A percentile compares a stretch with the other conserved stretches of the same genome.
Evolutionary conservation across 2,113 vertebrate genomes (phyloP).

Genomic region (Kryptolebias marmoratus): DNA sequence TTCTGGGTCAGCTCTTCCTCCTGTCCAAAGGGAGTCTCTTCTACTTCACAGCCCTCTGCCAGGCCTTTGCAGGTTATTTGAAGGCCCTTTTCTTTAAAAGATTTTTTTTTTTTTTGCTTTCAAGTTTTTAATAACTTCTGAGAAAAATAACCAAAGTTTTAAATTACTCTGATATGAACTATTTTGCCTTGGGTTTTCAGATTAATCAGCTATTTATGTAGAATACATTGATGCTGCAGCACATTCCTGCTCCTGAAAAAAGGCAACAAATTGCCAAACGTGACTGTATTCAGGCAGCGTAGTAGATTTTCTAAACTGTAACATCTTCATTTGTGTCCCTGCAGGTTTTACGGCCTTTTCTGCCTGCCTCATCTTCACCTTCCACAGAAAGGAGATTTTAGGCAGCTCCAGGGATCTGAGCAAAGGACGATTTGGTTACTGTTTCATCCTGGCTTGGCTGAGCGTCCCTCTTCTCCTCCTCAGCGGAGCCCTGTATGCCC

Average conservation of each 20-base stretch:
- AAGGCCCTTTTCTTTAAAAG: neutral
- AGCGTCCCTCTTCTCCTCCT: constrained; percentile 85
- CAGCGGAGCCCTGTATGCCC: constrained; percentile 85
- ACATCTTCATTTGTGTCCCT: neutral
- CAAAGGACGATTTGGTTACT: constrained; percentile 85
- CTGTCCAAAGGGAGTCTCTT: constrained; percentile 85
- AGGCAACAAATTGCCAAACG: neutral
- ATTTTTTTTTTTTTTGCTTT: neutral
- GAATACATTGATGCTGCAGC: no score
- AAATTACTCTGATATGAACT: no score
- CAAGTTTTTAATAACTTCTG: no score
- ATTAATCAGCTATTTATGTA: no score
- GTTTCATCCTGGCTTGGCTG: constrained; percentile 87
- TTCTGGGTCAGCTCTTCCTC: constrained; percentile 87
- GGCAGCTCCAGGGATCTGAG: constrained; percentile 58
- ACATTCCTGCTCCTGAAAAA: no score
- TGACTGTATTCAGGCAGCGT: neutral
- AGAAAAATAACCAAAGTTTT: no score
- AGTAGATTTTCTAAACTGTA: neutral
- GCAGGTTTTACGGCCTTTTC: constrained; percentile 84
- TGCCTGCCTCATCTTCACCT: constrained; percentile 86
- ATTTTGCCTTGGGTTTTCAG: no score
- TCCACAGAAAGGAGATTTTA: constrained; percentile 82
- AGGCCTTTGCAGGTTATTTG: constrained; percentile 84
- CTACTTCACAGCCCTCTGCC: constrained; percentile 88